Evolutionary conservation across 2,888 invertebrate species (phyloP).

Genomic region (Matsumyia berberina): DNA sequence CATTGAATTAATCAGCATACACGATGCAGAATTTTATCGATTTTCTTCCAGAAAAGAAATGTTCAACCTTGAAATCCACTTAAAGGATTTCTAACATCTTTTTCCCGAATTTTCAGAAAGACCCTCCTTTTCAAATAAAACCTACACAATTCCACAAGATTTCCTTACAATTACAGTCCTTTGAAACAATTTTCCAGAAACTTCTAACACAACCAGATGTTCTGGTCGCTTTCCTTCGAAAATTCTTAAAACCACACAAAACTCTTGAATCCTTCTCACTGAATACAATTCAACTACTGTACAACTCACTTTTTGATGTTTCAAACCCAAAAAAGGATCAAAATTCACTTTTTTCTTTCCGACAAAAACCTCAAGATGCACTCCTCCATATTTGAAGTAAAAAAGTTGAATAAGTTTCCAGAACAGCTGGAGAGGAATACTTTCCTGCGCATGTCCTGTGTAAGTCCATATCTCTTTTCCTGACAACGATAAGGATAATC

Average conservation of each 20-base stretch:
- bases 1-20: no score
- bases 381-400: slow-evolving; percentile 36
- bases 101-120: not conserved
- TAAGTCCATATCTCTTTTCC: not conserved
- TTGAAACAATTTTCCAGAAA: not conserved
- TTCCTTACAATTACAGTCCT: not conserved
- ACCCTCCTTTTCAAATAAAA: not conserved
- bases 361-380: slow-evolving; percentile 12
- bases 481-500: slow-evolving; percentile 47
- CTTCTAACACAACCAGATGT: not conserved
- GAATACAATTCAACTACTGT: not conserved
- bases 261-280: not conserved
- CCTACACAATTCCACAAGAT: not conserved
- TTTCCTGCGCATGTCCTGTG: slow-evolving; percentile 41
- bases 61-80: not conserved
- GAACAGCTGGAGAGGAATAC: slow-evolving; percentile 14
- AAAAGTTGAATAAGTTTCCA: slow-evolving; percentile 7
- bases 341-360: slow-evolving; percentile 6
- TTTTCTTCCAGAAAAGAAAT: not conserved
- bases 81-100: not conserved
- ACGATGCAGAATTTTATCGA: no score
- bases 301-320: not conserved
- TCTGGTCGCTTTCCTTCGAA: not conserved
- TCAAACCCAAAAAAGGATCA: not conserved
- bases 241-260: not conserved